Base-by-base conservation (phyloP, 1,140 invertebrate genomes). In the Colletes latitarsis region DNA sequence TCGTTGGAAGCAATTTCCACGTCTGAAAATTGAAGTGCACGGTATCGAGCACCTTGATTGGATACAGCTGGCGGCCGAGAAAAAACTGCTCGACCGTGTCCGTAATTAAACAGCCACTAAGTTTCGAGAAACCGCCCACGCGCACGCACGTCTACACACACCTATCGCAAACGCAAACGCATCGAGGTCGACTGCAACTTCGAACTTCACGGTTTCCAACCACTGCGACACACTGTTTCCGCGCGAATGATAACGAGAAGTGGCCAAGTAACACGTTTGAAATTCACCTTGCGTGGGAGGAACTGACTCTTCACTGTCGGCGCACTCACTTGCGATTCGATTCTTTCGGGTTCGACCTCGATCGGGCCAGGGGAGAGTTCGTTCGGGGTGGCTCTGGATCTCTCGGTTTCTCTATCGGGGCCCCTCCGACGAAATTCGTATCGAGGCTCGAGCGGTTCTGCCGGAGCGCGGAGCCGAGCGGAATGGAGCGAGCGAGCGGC, bases 381-480 rank as follows among this genome's bases (percentile, higher is more conserved):
- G 60, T 78, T 66, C 63, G 72, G 77, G 82, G 77, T 67, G 81
- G 84, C 76, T 30, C 30, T 85, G 81, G 82, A 82, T 86, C 71
- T 41, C 77, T 64, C 60, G 58, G 67, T 70, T 64, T 53, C 6
- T 46, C 58, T 21, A 55, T 49, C 67, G 82, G 77, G 76, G 55
- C 82, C 85, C 83, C 82, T 82, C 78, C 86, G 84, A 82, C 82
- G 85, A 86, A 87, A 87, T 82, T 88, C 82, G 81, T 86, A 72
- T 87, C 86, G 82, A 84, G 82, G 88, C 84, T 88, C 72, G 81
- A 85, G 81, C 86, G 86, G 83, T 86, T 91, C 81, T 90, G 88
- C 81, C 83, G 85, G 78, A 79, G 71, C 71, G 71, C 70, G 53
- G 75, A 81, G 79, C 69, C 53, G 79, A 85, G 81, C 83, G 70